These are phyloP conservation scores for Mythimna albipuncta DNA, from an alignment of 2,888 invertebrate species.

Conservation along the genomic window DNA sequence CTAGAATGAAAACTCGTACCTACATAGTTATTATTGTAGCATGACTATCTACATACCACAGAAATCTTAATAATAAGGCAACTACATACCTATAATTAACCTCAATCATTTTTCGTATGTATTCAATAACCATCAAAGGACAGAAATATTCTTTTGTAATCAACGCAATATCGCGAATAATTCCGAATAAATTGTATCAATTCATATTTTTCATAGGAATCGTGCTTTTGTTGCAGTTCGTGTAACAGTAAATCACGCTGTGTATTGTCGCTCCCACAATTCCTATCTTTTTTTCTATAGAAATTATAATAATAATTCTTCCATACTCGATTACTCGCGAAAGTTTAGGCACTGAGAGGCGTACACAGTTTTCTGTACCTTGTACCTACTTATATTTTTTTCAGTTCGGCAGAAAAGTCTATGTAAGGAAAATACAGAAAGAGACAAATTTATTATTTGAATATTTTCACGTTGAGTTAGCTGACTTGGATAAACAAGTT, in stretches of 20 bases:
- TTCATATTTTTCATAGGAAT: slow-evolving; percentile 29
- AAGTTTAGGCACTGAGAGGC: slow-evolving; percentile 66
- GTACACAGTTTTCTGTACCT: slow-evolving; percentile 56
- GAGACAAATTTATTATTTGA: slow-evolving; percentile 46
- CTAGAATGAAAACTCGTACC: neutral
- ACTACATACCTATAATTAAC: neutral
- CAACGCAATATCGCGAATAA: slow-evolving; percentile 18
- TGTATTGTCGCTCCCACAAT: slow-evolving; percentile 67
- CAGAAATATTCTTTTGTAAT: slow-evolving; percentile 10
- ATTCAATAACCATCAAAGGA: neutral
- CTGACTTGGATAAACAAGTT: slow-evolving; percentile 52
- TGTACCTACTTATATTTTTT: slow-evolving; percentile 38
- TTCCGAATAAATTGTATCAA: slow-evolving; percentile 41
- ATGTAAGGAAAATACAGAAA: slow-evolving; percentile 42
- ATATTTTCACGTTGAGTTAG: slow-evolving; percentile 40
- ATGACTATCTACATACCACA: neutral
- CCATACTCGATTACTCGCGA: slow-evolving; percentile 79
- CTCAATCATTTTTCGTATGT: neutral
- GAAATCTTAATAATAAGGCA: no score
- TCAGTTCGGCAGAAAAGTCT: slow-evolving; percentile 37
- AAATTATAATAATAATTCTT: slow-evolving; percentile 82
- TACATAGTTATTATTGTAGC: neutral
- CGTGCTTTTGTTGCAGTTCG: slow-evolving; percentile 58
- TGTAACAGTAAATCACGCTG: slow-evolving; percentile 70
- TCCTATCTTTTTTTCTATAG: slow-evolving; percentile 73